Conservation (phyloP, 2,797 vertebrate species). For the Lepidocolaptes lacrymiger region DNA sequence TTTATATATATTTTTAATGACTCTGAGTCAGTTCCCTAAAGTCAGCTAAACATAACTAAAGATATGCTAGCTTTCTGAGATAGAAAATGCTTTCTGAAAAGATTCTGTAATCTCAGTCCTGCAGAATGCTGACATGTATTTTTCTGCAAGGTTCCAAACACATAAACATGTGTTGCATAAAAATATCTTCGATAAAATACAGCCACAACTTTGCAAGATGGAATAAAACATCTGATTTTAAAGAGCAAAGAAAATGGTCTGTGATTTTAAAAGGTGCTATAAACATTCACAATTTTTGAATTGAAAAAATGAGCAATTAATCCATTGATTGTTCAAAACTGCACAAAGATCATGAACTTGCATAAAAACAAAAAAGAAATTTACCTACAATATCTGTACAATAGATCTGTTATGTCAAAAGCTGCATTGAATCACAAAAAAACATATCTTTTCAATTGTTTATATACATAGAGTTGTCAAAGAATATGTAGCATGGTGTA, state of each 20-base stretch:
- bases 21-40: neutral
- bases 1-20: neutral
- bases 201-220: neutral
- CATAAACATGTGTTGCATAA: neutral
- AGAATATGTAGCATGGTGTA: neutral
- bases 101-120: neutral
- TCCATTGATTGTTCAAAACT: neutral
- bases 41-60: neutral
- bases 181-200: neutral
- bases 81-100: neutral
- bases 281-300: neutral
- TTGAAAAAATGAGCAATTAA: neutral
- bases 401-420: neutral
- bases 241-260: neutral
- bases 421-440: neutral
- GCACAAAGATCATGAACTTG: accelerated
- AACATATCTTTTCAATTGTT: neutral
- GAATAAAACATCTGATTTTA: neutral
- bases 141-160: neutral
- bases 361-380: neutral
- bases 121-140: neutral
- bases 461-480: neutral
- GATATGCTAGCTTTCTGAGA: neutral
- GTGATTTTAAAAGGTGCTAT: neutral
- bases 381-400: neutral